Evolutionary conservation across 2,113 vertebrate genomes (phyloP).

Genomic region (Notiomystis cincta): DNA sequence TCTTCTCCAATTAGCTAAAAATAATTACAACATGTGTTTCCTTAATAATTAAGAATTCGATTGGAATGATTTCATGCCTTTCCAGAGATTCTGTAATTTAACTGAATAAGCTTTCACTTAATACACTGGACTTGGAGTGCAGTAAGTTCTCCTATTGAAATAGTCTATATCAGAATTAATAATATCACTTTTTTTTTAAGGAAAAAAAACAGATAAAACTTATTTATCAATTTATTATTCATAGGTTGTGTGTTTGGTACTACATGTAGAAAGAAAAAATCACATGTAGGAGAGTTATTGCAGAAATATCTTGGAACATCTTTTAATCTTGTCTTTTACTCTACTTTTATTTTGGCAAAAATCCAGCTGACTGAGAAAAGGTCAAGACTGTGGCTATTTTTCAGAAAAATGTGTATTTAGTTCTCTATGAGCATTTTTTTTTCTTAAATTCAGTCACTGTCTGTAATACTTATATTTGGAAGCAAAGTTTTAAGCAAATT

Average conservation of each 20-base stretch:
- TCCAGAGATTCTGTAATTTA: neutral
- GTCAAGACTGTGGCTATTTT: neutral
- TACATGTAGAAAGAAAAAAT: neutral
- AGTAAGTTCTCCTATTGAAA: neutral
- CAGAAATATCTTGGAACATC: neutral
- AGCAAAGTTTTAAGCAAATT: neutral
- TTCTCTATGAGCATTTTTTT: neutral
- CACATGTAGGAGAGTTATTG: neutral
- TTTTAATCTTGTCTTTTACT: neutral
- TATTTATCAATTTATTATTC: neutral
- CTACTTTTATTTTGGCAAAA: neutral
- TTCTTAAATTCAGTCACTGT: neutral
- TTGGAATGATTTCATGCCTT: neutral
- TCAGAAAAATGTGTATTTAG: neutral
- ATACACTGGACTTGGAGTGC: neutral
- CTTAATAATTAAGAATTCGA: constrained; percentile 24
- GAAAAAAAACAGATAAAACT: neutral
- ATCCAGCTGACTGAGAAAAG: neutral
- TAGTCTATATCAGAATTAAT: neutral
- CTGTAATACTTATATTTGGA: neutral
- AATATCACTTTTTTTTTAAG: neutral
- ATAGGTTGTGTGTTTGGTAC: neutral
- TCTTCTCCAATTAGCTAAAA: constrained; percentile 28
- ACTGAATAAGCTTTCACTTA: constrained; percentile 5
- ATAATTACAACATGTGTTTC: constrained; percentile 14